Base-by-base conservation (phyloP, 1,140 invertebrate species). In the Cecropterus lyciades region DNA sequence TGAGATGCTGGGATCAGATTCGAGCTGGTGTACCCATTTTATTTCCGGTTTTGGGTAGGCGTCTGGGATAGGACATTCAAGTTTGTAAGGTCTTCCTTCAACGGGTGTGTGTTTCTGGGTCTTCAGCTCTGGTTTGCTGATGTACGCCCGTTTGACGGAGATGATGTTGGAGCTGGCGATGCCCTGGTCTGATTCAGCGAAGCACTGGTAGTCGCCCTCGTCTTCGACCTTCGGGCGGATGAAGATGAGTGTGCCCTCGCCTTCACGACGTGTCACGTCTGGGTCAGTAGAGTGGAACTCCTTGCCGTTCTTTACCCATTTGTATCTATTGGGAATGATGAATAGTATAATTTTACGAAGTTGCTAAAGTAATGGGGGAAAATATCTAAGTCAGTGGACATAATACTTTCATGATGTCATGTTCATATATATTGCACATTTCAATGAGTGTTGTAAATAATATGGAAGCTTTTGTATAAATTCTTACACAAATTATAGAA, bases 11-110 rank as follows among this genome's bases (percentile, higher is more conserved):
- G 71, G 67, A 15, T 82, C 77, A 5, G 46, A 42, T 11, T 57
- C 17, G 0, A 68, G 43, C 60, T 82, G 77, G 1, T 55, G 72
- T 15, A 62, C 67, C 88, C 88, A 91, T 1, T 40, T 45, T 3
- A 91, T 85, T 13, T 70, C 70, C 0, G 88, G 86, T 65, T 84
- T 83, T 0, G 88, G 88, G 42, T 91, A 86, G 0, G 75, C 69
- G 0, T 84, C 69, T 0, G 84, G 79, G 0, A 79, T 73, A 0
- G 53, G 16, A 17, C 88, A 91, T 7, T 81, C 76, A 24, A 91
- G 33, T 52, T 82, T 72, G 56, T 74, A 83, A 1, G 81, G 78
- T 27, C 71, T 75, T 0, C 84, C 87, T 52, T 81, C 77, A 0
- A 80, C 65, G 11, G 85, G 84, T 0, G 66, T 80, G 8, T 83